Evolutionary conservation across 2,888 invertebrate species (phyloP).

Genomic region (Nephrocerus scutellatus): DNA sequence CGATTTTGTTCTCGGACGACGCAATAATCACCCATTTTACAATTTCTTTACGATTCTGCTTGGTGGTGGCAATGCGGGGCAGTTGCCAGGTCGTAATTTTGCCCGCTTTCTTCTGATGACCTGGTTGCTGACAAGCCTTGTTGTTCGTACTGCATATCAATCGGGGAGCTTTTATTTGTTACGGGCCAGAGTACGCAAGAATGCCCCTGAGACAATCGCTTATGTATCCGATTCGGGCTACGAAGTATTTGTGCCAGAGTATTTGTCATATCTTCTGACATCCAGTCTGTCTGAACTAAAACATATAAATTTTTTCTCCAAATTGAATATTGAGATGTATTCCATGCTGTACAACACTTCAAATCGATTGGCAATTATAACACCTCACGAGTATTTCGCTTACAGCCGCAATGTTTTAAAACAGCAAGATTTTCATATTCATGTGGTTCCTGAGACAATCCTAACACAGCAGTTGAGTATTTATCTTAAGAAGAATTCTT

Average conservation of each 20-base stretch:
- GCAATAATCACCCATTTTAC: slow-evolving; percentile 22
- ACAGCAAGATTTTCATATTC: slow-evolving; percentile 25
- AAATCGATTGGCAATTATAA: slow-evolving; percentile 31
- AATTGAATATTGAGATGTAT: no score
- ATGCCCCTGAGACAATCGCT: slow-evolving; percentile 32
- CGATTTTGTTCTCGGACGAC: slow-evolving; percentile 14
- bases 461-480: slow-evolving; percentile 33
- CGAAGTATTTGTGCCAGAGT: slow-evolving; percentile 25
- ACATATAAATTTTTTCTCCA: slow-evolving; percentile 2
- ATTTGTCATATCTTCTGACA: slow-evolving; percentile 23
- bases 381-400: slow-evolving; percentile 35
- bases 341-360: no score
- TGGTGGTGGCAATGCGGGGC: slow-evolving; percentile 15
- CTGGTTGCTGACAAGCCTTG: slow-evolving; percentile 31
- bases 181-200: no score
- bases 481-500: slow-evolving; percentile 32
- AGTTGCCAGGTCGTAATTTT: slow-evolving; percentile 28
- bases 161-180: no score
- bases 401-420: slow-evolving; percentile 30
- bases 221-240: slow-evolving; percentile 29
- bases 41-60: slow-evolving; percentile 28
- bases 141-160: no score
- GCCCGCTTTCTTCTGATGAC: slow-evolving; percentile 30
- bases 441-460: slow-evolving; percentile 31
- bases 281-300: slow-evolving; percentile 29